These are phyloP conservation scores for Liasis olivaceus DNA, from an alignment of 2,797 vertebrate genomes.

Conservation along the genomic window DNA sequence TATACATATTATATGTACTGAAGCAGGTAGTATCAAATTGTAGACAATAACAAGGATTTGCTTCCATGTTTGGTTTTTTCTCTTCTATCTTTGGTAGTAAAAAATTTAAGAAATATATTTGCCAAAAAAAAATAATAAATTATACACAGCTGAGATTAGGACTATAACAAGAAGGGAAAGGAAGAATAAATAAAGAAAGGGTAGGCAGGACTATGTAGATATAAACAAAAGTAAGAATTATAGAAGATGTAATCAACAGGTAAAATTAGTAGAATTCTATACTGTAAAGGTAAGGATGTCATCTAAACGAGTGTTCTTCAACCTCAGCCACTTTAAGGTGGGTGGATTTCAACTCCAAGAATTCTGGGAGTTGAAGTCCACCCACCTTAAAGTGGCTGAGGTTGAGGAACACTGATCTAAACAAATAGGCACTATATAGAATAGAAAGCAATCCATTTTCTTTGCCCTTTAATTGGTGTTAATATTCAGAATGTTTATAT, in stretches of 20 bases:
- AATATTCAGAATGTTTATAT: not conserved
- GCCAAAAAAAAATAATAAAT: no score
- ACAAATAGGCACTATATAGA: not conserved
- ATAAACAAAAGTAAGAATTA: not conserved
- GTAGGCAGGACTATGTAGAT: not conserved
- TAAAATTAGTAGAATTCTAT: not conserved
- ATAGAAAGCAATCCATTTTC: not conserved
- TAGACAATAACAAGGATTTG: not conserved
- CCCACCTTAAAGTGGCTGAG: no score
- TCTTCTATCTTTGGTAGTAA: not conserved
- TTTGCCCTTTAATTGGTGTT: not conserved
- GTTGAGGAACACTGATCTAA: not conserved
- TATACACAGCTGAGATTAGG: not conserved
- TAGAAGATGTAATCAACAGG: not conserved
- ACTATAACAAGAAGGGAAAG: not conserved
- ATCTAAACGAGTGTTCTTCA: not conserved
- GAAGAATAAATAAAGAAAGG: not conserved
- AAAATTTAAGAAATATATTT: not conserved
- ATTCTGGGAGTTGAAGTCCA: no score
- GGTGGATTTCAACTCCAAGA: no score
- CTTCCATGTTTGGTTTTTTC: not conserved
- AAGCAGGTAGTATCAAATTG: not conserved
- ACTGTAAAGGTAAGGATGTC: not conserved
- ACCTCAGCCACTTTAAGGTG: no score
- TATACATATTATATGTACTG: not conserved